These are phyloP conservation scores for Phenganax subtilis DNA, from an alignment of 92 coral and sea anemone genomes.

Conservation along the genomic window DNA sequence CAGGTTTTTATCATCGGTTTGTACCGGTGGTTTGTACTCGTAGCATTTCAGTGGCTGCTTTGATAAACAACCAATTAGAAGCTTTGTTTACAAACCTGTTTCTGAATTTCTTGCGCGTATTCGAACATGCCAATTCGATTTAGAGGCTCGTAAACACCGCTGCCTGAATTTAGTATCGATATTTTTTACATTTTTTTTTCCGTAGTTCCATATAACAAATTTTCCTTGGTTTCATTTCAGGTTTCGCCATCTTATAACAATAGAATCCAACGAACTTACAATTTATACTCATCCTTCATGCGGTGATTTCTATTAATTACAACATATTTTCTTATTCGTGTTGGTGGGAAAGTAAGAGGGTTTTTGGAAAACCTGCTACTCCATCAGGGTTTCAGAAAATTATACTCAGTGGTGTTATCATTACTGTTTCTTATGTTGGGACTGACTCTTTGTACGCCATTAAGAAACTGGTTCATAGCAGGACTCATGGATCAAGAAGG, in stretches of 20 bases:
- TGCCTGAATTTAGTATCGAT: too few species aligned
- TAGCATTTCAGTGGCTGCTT: too few species aligned
- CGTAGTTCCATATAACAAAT: too few species aligned
- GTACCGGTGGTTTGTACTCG: too few species aligned
- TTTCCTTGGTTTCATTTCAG: conserved; percentile 5
- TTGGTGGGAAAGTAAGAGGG: conserved; percentile 9
- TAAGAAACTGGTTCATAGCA: not conserved
- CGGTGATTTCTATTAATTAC: not conserved
- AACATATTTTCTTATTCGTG: not conserved
- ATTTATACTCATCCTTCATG: not conserved
- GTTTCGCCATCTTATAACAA: not conserved
- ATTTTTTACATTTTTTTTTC: too few species aligned
- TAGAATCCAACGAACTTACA: not conserved
- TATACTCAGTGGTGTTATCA: conserved; percentile 13
- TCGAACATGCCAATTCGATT: too few species aligned
- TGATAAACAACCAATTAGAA: too few species aligned
- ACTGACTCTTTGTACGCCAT: conserved; percentile 5
- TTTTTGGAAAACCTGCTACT: conserved; percentile 5
- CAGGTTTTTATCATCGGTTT: too few species aligned
- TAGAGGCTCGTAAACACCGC: too few species aligned
- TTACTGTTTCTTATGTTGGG: not conserved
- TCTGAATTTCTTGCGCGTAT: too few species aligned
- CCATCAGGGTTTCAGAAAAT: not conserved
- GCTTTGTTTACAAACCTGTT: too few species aligned
- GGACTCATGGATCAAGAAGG: not conserved